Evolutionary conservation across 2,888 invertebrate genomes (phyloP).

Genomic region (Pollenia amentaria): DNA sequence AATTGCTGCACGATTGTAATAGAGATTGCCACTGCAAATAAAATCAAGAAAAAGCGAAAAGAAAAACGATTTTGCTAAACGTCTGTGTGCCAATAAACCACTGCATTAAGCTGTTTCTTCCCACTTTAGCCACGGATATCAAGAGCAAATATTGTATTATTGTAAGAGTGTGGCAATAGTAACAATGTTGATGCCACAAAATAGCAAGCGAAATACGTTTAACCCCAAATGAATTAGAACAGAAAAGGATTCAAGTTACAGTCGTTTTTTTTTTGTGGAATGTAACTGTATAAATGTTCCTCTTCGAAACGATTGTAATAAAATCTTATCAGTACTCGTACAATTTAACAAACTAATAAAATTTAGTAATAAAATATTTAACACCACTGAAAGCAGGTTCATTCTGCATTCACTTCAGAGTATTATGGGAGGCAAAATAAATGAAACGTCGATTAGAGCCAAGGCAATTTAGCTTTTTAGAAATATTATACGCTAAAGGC

Average conservation of each 20-base stretch:
- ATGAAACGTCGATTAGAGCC: background rate
- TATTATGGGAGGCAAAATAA: background rate
- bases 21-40: background rate
- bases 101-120: background rate
- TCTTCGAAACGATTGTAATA: background rate
- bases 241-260: slow-evolving; percentile 15
- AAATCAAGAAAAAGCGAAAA: background rate
- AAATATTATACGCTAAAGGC: too few relatives aligned
- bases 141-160: slow-evolving; percentile 31
- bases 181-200: background rate
- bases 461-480: too few relatives aligned
- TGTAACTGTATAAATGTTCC: background rate
- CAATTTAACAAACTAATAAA: slow-evolving; percentile 37
- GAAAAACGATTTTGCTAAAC: slow-evolving; percentile 10
- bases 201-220: background rate
- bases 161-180: background rate
- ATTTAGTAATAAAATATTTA: slow-evolving; percentile 44
- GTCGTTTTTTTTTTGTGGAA: background rate
- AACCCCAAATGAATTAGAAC: slow-evolving; percentile 19
- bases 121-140: background rate
- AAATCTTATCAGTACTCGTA: background rate
- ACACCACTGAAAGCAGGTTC: background rate
- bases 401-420: background rate
- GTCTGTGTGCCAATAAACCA: slow-evolving; percentile 4
- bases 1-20: slow-evolving; percentile 16